phyloP scores from a whole-genome alignment of 1,140 invertebrate species.

The Plectrocnemia conspersa region DNA sequence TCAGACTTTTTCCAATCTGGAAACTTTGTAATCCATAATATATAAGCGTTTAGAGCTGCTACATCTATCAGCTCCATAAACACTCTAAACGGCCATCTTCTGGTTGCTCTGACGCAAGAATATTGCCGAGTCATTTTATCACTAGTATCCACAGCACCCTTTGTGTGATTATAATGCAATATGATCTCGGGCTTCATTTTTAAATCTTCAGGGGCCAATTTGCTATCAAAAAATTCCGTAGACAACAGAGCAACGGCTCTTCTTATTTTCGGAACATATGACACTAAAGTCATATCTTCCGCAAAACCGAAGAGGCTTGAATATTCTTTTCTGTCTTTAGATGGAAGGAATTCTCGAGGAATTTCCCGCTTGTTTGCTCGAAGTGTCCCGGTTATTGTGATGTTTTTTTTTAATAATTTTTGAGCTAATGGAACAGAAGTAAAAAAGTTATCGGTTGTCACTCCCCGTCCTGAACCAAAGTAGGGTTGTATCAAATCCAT shows the following conservation, averaged over 20 bases:
- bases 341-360: conserved; percentile 26
- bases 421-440: conserved; percentile 1
- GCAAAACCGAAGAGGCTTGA: conserved; percentile 29
- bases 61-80: conserved; percentile 21
- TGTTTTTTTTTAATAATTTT: conserved; percentile 8
- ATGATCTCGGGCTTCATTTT: conserved; percentile 33
- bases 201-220: conserved; percentile 18
- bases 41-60: conserved; percentile 12
- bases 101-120: conserved; percentile 14
- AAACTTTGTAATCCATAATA: conserved; percentile 15
- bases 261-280: conserved; percentile 16
- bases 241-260: conserved; percentile 9
- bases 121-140: conserved; percentile 16
- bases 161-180: conserved; percentile 39
- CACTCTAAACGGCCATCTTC: conserved; percentile 19
- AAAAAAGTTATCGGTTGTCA: conserved; percentile 14
- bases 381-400: conserved; percentile 27
- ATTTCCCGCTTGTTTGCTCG: conserved; percentile 31
- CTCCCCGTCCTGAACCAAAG: conserved; percentile 7
- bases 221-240: conserved; percentile 11
- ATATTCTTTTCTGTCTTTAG: conserved; percentile 23
- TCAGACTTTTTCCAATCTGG: conserved; percentile 17
- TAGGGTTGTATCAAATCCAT: conserved; percentile 13
- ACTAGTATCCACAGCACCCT: conserved; percentile 39
- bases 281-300: conserved; percentile 22